Evolutionary conservation across 1,140 invertebrate genomes (phyloP), one percentile per base, ranked within the genome.

Genomic region (Eueides isabella): DNA sequence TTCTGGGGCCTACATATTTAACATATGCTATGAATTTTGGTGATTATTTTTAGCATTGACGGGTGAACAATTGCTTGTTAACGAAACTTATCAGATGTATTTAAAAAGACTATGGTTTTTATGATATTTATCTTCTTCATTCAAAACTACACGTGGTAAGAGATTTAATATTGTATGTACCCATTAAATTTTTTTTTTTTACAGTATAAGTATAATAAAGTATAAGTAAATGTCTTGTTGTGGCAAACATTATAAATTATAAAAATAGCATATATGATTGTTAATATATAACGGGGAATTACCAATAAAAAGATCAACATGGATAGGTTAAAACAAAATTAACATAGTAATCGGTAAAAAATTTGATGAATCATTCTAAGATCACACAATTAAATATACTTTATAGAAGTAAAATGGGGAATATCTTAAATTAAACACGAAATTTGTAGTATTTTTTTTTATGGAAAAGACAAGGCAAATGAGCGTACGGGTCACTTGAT

Each of bases 21-120:
- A 68, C 76, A 78, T 78, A 78, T 74, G 76, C 31, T 74, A 23
- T 28, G 38, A 64, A 78, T 78, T 75, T 71, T 67, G 72, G 44
- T 44, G 30, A 61, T 55, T 0, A 26, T 55, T 23, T 55, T 55
- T 23, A 11, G 48, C 23, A 2, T 55, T 44, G 19, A 55, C 48
- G 2, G 19, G n/a, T 55, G 19, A 19, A 55, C 26, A 23, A 26
- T 55, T 4, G 12, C 23, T 55, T 55, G 11, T 19, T 26, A n/a
- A 38, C 41, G 41, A 5, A 9, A 16, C 0, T 44, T 0, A 44
- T n/a, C 16, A 19, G 6, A 44, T 6, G 0, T 38, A 38, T 38
- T 38, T 38, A 14, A 16, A n/a, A n/a, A n/a, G n/a, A n/a, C n/a
- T n/a, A n/a, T n/a, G n/a, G n/a, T n/a, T n/a, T n/a, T n/a, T n/a